phyloP scores from a whole-genome alignment of 2,113 vertebrate genomes.

The Chionis minor region DNA sequence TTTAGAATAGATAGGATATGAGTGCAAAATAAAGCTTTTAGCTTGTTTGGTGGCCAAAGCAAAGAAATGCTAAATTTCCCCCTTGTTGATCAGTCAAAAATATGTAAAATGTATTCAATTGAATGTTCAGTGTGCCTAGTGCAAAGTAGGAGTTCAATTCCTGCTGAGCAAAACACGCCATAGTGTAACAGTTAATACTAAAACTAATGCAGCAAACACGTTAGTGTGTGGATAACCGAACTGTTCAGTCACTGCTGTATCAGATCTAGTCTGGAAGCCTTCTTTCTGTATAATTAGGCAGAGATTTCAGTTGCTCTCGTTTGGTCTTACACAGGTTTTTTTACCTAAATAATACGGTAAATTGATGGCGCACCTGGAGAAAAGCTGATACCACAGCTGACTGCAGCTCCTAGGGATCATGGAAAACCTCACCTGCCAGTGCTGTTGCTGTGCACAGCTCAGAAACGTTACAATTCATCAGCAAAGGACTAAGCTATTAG shows the following conservation, averaged over 20 bases:
- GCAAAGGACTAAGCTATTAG: background rate
- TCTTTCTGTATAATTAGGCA: background rate
- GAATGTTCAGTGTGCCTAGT: background rate
- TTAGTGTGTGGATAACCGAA: background rate
- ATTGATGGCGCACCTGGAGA: background rate
- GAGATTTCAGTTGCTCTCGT: background rate
- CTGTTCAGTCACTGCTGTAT: background rate
- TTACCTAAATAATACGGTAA: background rate
- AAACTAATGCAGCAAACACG: background rate
- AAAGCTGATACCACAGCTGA: background rate
- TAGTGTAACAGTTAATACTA: background rate
- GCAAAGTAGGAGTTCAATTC: background rate
- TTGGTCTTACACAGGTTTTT: background rate
- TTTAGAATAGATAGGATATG: constrained; percentile 17
- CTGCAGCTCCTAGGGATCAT: background rate
- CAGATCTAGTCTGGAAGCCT: background rate
- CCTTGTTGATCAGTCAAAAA: background rate
- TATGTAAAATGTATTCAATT: background rate
- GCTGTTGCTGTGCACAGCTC: background rate
- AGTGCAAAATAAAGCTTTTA: background rate
- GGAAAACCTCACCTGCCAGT: background rate
- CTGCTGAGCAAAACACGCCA: background rate
- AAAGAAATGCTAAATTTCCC: background rate
- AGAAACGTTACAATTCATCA: background rate
- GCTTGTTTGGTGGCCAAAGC: constrained; percentile 13